Conservation (phyloP, 2,797 vertebrate genomes). For the Cyprinodon diabolis region DNA sequence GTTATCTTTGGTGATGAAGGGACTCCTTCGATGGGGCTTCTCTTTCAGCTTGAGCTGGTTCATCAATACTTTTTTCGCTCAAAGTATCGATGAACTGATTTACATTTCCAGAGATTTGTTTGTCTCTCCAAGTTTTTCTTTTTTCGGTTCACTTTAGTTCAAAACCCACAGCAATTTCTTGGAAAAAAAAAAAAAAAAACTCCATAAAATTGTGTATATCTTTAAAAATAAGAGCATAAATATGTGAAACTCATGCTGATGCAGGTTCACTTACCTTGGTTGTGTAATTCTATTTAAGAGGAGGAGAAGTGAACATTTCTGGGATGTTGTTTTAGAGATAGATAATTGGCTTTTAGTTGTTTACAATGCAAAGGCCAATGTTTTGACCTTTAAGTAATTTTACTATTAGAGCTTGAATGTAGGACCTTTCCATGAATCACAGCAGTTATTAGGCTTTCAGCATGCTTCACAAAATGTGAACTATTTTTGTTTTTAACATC, state of each 20-base stretch:
- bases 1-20: slow-evolving; percentile 15
- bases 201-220: not conserved
- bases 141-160: not conserved
- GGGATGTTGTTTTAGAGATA: not conserved
- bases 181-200: too few relatives aligned
- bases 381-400: not conserved
- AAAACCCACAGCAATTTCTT: not conserved
- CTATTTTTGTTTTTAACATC: not conserved
- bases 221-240: not conserved
- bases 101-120: not conserved
- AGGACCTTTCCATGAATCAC: not conserved
- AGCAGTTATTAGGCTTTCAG: not conserved
- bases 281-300: not conserved
- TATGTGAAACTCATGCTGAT: not conserved
- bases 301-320: not conserved
- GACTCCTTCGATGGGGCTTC: slow-evolving; percentile 23
- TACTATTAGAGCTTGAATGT: not conserved
- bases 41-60: slow-evolving; percentile 7
- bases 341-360: not conserved
- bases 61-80: slow-evolving; percentile 2
- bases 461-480: not conserved
- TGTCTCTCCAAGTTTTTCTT: not conserved
- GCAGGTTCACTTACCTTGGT: not conserved
- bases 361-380: not conserved
- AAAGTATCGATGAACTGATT: not conserved